phyloP scores from a whole-genome alignment of 1,140 invertebrate genomes.

The Periplaneta americana region DNA sequence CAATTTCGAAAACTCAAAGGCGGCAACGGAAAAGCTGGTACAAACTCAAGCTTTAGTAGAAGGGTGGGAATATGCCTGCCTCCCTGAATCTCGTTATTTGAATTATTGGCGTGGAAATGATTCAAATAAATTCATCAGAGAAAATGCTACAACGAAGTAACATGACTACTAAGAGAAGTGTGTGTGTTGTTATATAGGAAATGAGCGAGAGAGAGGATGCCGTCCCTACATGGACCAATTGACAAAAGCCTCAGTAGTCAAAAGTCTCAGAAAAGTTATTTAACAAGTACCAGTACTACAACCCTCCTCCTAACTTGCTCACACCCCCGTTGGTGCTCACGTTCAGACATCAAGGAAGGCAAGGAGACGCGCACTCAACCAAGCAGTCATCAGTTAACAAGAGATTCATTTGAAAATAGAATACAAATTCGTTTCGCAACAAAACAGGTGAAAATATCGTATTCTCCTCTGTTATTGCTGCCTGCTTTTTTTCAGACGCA shows the following conservation, averaged over 20 bases:
- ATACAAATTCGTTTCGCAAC: neutral
- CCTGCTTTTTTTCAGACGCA: neutral
- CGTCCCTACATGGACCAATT: neutral
- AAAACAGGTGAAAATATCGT: neutral
- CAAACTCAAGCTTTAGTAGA: neutral
- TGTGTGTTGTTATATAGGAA: neutral
- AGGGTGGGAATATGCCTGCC: neutral
- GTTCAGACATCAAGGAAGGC: neutral
- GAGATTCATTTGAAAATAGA: neutral
- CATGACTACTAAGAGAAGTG: neutral
- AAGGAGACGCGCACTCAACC: neutral
- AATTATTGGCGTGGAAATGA: slow-evolving; percentile 14
- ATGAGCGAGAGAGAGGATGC: neutral
- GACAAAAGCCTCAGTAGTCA: neutral
- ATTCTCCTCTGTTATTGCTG: neutral
- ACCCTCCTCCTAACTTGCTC: neutral
- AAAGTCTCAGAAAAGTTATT: neutral
- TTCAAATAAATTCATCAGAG: slow-evolving; percentile 18
- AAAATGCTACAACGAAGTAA: neutral
- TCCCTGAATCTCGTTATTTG: slow-evolving; percentile 12
- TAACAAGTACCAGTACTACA: neutral
- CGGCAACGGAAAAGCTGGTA: neutral
- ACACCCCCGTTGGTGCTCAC: neutral
- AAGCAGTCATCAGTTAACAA: neutral
- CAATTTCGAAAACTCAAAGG: slow-evolving; percentile 6